These are phyloP conservation scores for Ariopsis seemanni DNA, from an alignment of 2,113 vertebrate species.

Conservation along the genomic window DNA sequence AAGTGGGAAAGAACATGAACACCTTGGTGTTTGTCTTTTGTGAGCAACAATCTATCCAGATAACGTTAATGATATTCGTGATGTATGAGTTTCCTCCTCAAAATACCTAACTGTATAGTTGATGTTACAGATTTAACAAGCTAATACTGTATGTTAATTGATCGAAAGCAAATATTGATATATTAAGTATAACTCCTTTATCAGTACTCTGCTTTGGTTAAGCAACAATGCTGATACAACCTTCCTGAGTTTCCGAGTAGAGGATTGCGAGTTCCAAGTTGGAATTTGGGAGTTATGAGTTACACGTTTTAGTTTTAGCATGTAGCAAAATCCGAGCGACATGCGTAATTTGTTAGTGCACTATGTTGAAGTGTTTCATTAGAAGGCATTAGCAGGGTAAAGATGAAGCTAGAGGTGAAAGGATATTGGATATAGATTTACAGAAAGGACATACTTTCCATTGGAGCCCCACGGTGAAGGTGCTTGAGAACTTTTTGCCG, in stretches of 20 bases:
- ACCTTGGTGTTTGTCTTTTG: not conserved
- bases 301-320: too few relatives aligned
- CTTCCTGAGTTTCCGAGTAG: too few relatives aligned
- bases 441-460: constrained; percentile 88
- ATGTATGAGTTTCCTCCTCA: too few relatives aligned
- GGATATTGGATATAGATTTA: constrained; percentile 11
- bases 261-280: too few relatives aligned
- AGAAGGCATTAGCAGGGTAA: not conserved
- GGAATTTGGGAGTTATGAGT: too few relatives aligned
- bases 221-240: too few relatives aligned
- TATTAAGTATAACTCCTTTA: too few relatives aligned
- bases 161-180: too few relatives aligned
- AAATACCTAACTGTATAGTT: not conserved
- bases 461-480: constrained; percentile 94
- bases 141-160: too few relatives aligned
- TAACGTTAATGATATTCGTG: not conserved
- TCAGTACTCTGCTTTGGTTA: too few relatives aligned
- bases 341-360: not conserved
- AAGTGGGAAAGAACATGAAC: not conserved
- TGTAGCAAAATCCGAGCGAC: too few relatives aligned
- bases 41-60: not conserved
- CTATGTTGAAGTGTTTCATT: too few relatives aligned
- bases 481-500: constrained; percentile 89
- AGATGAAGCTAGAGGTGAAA: not conserved
- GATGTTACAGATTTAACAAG: not conserved